A percentile compares a stretch with the other conserved stretches of the same genome.
Evolutionary conservation across 2,797 vertebrate species (phyloP).

Genomic region (Phalloptychus januarius): DNA sequence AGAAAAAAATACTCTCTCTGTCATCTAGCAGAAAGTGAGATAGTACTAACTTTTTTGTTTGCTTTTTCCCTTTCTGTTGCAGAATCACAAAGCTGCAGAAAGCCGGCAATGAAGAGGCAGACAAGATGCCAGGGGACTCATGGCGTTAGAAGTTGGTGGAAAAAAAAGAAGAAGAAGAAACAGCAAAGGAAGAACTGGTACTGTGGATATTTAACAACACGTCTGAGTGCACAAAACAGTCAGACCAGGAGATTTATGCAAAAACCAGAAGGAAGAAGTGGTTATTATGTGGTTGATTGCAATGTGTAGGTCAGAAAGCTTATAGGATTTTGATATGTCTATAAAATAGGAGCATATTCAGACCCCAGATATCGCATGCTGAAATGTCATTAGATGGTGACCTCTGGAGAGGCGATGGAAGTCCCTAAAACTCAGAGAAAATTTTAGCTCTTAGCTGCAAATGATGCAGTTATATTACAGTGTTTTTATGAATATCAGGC

Average conservation of each 20-base stretch:
- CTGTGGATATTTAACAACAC: slow-evolving; percentile 44
- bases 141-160: slow-evolving; percentile 43
- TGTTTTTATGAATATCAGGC: not conserved
- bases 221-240: slow-evolving; percentile 38
- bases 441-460: not conserved
- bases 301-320: slow-evolving; percentile 55
- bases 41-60: slow-evolving; percentile 50
- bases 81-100: slow-evolving; percentile 62
- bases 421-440: not conserved
- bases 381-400: slow-evolving; percentile 2
- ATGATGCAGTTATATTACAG: not conserved
- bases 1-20: slow-evolving; percentile 52
- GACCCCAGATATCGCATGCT: slow-evolving; percentile 39
- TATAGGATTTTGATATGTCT: slow-evolving; percentile 54
- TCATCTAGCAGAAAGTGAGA: slow-evolving; percentile 45
- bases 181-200: slow-evolving; percentile 49
- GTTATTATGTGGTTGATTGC: slow-evolving; percentile 61
- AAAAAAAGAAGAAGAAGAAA: slow-evolving; percentile 31
- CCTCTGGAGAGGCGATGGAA: not conserved
- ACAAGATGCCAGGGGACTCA: slow-evolving; percentile 45
- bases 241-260: slow-evolving; percentile 60
- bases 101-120: slow-evolving; percentile 56
- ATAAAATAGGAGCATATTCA: slow-evolving; percentile 44
- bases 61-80: slow-evolving; percentile 45
- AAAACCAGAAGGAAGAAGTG: slow-evolving; percentile 55